These are phyloP conservation scores for Pituophis catenifer DNA, from an alignment of 2,113 vertebrate genomes.

Conservation along the genomic window DNA sequence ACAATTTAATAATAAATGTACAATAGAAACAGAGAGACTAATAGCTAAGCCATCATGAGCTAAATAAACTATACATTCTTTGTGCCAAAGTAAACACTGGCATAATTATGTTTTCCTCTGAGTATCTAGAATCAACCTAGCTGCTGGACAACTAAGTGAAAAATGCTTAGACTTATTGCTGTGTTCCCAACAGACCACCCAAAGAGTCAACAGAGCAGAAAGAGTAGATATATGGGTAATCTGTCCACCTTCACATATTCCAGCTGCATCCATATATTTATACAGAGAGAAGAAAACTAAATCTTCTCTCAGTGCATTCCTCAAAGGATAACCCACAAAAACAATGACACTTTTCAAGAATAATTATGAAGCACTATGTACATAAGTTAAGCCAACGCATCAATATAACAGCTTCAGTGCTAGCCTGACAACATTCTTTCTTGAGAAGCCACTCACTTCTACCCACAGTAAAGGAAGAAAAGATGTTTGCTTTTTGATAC, in stretches of 20 bases:
- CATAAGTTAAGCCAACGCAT: neutral
- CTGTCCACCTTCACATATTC: constrained; percentile 37
- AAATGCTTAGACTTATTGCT: constrained; percentile 41
- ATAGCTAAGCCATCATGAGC: constrained; percentile 43
- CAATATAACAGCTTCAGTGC: neutral
- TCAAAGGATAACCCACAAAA: neutral
- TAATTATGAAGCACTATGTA: neutral
- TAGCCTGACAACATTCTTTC: neutral
- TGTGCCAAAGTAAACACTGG: constrained; percentile 42
- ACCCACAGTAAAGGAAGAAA: neutral
- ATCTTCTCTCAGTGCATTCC: neutral
- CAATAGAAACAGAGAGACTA: constrained; percentile 48
- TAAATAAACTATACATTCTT: constrained; percentile 42
- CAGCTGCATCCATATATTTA: constrained; percentile 15
- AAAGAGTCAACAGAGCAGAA: constrained; percentile 33
- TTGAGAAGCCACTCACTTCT: neutral
- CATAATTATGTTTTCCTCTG: constrained; percentile 39
- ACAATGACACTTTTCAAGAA: neutral
- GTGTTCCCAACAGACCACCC: constrained; percentile 44
- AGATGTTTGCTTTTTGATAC: neutral
- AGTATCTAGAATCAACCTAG: constrained; percentile 36
- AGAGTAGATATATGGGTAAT: neutral
- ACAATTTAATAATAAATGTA: constrained; percentile 45
- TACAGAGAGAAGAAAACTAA: neutral
- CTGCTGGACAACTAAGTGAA: constrained; percentile 34